Percentiles rank a stretch among this genome's conserved stretches.
These are phyloP conservation scores for Furcula furcula DNA, from an alignment of 2,888 invertebrate species.

Conservation along the genomic window DNA sequence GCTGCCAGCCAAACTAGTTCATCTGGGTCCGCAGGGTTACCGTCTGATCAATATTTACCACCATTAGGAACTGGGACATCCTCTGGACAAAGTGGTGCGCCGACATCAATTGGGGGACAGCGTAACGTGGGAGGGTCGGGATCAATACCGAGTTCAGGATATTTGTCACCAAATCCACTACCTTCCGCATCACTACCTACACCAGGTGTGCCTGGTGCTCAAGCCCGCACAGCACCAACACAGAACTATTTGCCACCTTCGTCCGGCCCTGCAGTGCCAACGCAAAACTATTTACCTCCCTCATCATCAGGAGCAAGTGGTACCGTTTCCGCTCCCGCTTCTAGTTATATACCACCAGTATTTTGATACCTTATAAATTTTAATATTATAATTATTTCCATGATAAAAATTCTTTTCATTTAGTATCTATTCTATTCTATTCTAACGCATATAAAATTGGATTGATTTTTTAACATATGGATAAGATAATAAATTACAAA, in stretches of 20 bases:
- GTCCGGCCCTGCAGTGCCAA: no score
- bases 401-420: no score
- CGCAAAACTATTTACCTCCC: slow-evolving; percentile 49
- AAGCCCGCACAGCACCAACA: slow-evolving; percentile 20
- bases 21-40: neutral
- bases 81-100: slow-evolving; percentile 8
- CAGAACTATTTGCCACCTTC: slow-evolving; percentile 33
- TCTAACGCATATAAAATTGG: no score
- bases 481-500: no score
- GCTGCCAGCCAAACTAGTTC: neutral
- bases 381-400: no score
- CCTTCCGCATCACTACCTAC: slow-evolving; percentile 23
- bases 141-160: slow-evolving; percentile 29
- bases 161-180: slow-evolving; percentile 32
- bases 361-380: slow-evolving; percentile 28
- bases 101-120: slow-evolving; percentile 13
- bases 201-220: slow-evolving; percentile 12
- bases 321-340: slow-evolving; percentile 47
- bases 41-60: slow-evolving; percentile 16
- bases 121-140: slow-evolving; percentile 17
- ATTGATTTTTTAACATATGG: no score
- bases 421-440: no score
- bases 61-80: slow-evolving; percentile 21
- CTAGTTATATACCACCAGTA: slow-evolving; percentile 62
- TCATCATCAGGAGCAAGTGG: slow-evolving; percentile 16